Percentiles rank a stretch among this genome's conserved stretches.
phyloP scores from a whole-genome alignment of 2,797 vertebrate species.

The Manis crassicaudata region DNA sequence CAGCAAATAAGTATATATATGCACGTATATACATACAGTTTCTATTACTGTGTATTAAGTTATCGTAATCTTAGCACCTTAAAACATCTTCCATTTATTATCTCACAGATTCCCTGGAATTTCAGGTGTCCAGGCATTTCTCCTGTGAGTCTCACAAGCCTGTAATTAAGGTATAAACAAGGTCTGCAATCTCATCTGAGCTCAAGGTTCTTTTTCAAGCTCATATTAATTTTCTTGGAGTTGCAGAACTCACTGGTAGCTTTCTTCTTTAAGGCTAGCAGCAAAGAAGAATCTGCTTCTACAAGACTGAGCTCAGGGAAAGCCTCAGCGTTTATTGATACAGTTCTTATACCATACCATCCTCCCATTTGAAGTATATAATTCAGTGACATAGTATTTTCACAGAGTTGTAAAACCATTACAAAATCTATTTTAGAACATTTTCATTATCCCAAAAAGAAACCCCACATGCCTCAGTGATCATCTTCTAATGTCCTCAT shows the following conservation, averaged over 20 bases:
- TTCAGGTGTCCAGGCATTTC: background rate
- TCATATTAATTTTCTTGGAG: background rate
- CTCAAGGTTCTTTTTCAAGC: background rate
- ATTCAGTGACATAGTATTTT: background rate
- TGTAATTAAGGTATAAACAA: background rate
- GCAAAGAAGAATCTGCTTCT: background rate
- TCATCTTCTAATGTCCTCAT: background rate
- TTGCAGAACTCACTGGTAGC: background rate
- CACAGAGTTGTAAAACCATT: background rate
- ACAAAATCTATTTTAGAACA: background rate
- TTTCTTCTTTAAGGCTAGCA: background rate
- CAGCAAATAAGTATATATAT: background rate
- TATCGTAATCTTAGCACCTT: background rate
- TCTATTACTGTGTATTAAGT: background rate
- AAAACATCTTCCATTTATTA: background rate
- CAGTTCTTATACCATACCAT: background rate
- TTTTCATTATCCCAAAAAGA: background rate
- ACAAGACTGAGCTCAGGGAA: background rate
- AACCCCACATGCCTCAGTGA: background rate
- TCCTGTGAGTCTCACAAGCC: background rate
- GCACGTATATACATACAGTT: background rate
- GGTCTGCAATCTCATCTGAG: background rate
- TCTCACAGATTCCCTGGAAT: background rate
- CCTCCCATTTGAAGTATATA: background rate
- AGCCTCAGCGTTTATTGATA: background rate